Percentiles rank a stretch among this genome's conserved stretches.
These are phyloP conservation scores for Nycticebus coucang DNA, from an alignment of 2,113 vertebrate genomes.

Conservation along the genomic window DNA sequence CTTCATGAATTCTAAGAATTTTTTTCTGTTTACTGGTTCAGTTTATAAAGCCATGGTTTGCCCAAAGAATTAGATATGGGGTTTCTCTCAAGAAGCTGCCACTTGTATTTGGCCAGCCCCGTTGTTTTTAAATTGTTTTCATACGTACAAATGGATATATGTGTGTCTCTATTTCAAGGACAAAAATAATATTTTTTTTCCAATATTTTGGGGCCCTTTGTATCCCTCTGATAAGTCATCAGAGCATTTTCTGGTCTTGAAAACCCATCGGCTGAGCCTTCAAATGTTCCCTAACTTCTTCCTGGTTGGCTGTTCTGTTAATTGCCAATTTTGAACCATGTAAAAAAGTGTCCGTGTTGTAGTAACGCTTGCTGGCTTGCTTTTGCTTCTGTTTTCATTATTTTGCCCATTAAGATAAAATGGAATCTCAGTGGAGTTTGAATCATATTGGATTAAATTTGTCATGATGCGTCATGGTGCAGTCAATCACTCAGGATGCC, in stretches of 20 bases:
- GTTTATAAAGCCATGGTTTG: background rate
- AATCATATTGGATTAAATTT: background rate
- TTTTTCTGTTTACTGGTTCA: background rate
- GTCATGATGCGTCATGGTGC: fast-evolving
- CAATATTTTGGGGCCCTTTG: background rate
- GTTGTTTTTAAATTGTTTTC: background rate
- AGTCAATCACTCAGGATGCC: no score
- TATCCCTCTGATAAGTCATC: background rate
- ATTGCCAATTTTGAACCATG: background rate
- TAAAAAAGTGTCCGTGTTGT: background rate
- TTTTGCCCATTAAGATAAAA: background rate
- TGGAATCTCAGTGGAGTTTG: background rate
- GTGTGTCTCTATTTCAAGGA: background rate
- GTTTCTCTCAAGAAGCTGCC: background rate
- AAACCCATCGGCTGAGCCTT: background rate
- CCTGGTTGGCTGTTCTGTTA: background rate
- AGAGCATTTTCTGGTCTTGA: background rate
- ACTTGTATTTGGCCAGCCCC: background rate
- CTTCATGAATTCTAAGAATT: background rate
- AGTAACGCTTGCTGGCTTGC: background rate
- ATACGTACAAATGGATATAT: background rate
- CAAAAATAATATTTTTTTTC: background rate
- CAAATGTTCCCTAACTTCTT: background rate
- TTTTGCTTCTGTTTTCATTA: background rate
- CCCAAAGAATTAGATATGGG: background rate